Evolutionary conservation across 30 jellyfish, hydroid and myxozoan genomes (phyloP).

Genomic region (Pelagia noctiluca): DNA sequence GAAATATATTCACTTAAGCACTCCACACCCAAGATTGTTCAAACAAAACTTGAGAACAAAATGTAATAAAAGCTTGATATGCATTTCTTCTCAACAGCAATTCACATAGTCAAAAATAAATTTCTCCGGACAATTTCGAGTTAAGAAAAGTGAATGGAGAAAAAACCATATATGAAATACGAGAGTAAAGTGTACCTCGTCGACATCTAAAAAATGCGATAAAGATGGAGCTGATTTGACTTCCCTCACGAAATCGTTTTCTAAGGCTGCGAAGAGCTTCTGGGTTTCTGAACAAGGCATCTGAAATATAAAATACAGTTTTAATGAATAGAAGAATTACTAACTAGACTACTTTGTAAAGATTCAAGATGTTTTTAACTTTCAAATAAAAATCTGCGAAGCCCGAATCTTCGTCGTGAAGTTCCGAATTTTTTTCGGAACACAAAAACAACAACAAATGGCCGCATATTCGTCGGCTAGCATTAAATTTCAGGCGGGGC

Average conservation of each 20-base stretch:
- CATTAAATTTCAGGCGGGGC: too few relatives aligned
- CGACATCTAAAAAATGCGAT: conserved; percentile 50
- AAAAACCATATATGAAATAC: background rate
- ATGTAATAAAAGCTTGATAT: too few relatives aligned
- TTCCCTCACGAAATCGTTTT: conserved; percentile 62
- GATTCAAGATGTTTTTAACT: background rate
- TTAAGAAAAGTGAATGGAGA: too few relatives aligned
- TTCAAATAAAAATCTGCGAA: too few relatives aligned
- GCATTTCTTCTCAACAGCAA: too few relatives aligned
- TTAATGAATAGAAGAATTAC: background rate
- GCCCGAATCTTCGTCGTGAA: too few relatives aligned
- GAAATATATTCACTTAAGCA: too few relatives aligned
- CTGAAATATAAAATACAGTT: conserved; percentile 17
- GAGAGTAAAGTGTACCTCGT: conserved; percentile 34
- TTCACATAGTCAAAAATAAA: background rate
- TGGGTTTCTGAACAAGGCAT: conserved; percentile 83
- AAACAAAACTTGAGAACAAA: too few relatives aligned
- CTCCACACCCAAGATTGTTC: too few relatives aligned
- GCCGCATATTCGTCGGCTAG: too few relatives aligned
- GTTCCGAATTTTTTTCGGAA: background rate
- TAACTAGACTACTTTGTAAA: background rate
- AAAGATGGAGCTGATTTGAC: conserved; percentile 46
- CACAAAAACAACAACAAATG: background rate
- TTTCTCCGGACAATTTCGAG: background rate
- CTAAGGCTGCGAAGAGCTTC: conserved; percentile 52